Evolutionary conservation across 2,113 vertebrate species (phyloP).

Genomic region (Pionites leucogaster): DNA sequence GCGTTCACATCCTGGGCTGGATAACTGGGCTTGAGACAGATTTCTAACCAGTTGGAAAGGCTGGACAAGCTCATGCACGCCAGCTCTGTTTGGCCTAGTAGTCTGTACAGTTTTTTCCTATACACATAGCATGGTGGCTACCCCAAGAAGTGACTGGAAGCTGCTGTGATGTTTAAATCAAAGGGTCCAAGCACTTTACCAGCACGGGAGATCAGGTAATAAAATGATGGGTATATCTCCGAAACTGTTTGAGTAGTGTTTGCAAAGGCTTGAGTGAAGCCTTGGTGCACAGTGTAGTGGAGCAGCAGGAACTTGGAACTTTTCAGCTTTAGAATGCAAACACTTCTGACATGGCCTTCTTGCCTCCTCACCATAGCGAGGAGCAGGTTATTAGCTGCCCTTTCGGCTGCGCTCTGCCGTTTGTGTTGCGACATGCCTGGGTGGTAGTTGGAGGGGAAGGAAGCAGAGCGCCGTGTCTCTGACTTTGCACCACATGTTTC

Average conservation of each 20-base stretch:
- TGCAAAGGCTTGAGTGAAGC: not conserved
- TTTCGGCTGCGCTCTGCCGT: not conserved
- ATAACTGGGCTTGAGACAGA: not conserved
- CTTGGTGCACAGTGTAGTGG: fast-evolving
- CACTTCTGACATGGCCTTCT: not conserved
- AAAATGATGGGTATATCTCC: not conserved
- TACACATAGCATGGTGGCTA: not conserved
- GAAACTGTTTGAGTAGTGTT: not conserved
- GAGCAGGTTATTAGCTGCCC: not conserved
- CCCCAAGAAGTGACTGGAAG: not conserved
- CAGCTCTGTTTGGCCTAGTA: not conserved
- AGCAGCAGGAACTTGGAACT: not conserved
- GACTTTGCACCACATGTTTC: conserved; percentile 74
- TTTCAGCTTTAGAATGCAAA: not conserved
- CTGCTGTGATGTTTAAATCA: not conserved
- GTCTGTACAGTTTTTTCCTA: not conserved
- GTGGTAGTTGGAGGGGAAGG: conserved; percentile 10
- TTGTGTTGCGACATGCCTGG: not conserved
- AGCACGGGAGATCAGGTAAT: not conserved
- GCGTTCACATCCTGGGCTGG: not conserved
- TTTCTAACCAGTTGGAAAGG: not conserved
- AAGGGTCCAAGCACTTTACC: not conserved
- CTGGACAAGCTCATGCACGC: not conserved
- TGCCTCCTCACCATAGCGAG: not conserved
- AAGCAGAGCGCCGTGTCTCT: conserved; percentile 27